phyloP scores from a whole-genome alignment of 2,113 vertebrate genomes.

The Oxyura jamaicensis region DNA sequence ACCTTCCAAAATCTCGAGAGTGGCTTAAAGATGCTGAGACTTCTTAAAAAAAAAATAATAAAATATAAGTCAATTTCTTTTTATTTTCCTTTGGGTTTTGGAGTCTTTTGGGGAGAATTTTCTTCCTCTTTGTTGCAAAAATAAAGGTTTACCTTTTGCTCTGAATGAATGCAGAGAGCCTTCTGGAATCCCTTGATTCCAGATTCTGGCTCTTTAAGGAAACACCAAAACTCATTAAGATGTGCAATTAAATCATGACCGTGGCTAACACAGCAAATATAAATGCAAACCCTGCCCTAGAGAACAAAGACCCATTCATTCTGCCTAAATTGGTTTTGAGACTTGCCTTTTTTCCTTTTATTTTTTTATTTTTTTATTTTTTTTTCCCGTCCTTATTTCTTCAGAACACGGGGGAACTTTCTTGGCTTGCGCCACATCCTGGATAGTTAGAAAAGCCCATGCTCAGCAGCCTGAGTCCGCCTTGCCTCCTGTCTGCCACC shows the following conservation, averaged over 20 bases:
- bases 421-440: conserved; percentile 49
- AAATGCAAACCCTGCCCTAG: conserved; percentile 50
- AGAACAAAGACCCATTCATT: conserved; percentile 65
- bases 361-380: neutral
- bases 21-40: neutral
- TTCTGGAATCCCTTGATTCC: conserved; percentile 28
- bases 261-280: conserved; percentile 64
- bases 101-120: conserved; percentile 31
- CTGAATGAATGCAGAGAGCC: conserved; percentile 14
- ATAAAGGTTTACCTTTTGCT: conserved; percentile 33
- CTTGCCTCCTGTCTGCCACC: conserved; percentile 1
- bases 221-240: conserved; percentile 64
- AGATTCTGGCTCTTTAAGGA: conserved; percentile 52
- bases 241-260: conserved; percentile 60
- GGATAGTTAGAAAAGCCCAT: conserved; percentile 17
- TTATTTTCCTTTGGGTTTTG: conserved; percentile 50
- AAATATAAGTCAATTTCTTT: conserved; percentile 45
- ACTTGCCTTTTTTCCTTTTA: conserved; percentile 43
- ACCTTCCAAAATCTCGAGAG: conserved; percentile 7
- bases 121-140: conserved; percentile 48
- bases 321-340: conserved; percentile 35
- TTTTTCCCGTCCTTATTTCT: neutral
- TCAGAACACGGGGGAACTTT: conserved; percentile 27
- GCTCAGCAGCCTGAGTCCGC: neutral
- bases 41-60: conserved; percentile 50